Percentiles rank a stretch among this genome's conserved stretches.
These are phyloP conservation scores for Edolisoma coerulescens DNA, from an alignment of 2,113 vertebrate species.

Conservation along the genomic window DNA sequence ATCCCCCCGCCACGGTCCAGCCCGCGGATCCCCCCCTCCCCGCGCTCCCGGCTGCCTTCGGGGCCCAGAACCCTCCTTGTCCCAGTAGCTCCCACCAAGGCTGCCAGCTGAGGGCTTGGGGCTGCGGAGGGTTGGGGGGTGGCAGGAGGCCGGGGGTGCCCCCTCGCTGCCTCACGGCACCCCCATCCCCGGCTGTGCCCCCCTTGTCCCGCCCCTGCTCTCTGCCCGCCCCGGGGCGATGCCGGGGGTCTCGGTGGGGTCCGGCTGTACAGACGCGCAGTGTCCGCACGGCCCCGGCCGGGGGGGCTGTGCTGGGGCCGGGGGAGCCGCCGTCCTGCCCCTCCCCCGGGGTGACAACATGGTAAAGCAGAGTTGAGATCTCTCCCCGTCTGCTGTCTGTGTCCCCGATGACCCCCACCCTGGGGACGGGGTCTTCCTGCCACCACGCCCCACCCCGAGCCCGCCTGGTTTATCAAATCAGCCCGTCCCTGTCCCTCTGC, in stretches of 20 bases:
- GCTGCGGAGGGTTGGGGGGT: neutral
- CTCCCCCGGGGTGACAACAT: neutral
- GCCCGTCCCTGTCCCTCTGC: neutral
- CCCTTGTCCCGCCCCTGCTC: neutral
- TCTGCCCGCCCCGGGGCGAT: neutral
- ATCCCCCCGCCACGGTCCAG: neutral
- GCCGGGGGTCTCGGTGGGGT: neutral
- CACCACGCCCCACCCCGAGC: rapidly evolving
- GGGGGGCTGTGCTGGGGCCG: neutral
- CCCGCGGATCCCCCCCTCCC: neutral
- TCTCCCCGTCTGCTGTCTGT: constrained; percentile 15
- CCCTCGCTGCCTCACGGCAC: neutral
- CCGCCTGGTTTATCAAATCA: rapidly evolving
- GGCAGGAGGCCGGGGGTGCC: neutral
- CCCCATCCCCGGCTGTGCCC: neutral
- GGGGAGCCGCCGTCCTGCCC: neutral
- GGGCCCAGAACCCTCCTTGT: neutral
- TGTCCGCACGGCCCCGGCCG: neutral
- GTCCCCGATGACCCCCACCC: neutral
- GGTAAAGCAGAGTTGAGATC: constrained; percentile 58
- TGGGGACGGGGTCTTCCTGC: neutral
- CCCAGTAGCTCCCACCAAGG: neutral
- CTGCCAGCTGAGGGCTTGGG: neutral
- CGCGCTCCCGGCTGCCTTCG: neutral
- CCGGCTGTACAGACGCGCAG: neutral